phyloP scores from a whole-genome alignment of 2,888 invertebrate species.

The Rotaria macrura region DNA sequence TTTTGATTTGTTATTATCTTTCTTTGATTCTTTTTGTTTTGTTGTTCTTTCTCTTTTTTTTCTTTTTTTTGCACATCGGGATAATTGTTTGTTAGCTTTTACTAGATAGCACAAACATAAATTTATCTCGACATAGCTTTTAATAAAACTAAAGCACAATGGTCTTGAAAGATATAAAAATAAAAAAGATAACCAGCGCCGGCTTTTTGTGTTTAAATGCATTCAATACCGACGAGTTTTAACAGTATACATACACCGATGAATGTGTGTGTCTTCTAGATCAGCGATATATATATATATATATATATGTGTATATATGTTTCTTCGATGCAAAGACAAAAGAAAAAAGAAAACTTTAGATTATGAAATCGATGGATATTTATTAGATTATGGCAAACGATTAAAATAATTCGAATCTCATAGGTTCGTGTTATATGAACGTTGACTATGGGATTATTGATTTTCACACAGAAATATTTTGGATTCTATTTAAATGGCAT shows the following conservation, averaged over 20 bases:
- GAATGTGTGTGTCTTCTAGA: not conserved
- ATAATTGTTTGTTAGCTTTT: not conserved
- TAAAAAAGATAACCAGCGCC: not conserved
- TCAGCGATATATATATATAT: not conserved
- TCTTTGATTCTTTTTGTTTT: not conserved
- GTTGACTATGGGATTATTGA: no score
- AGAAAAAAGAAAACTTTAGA: not conserved
- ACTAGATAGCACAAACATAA: not conserved
- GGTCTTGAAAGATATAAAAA: not conserved
- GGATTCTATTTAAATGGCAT: no score
- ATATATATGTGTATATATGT: no score
- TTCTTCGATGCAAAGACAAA: no score
- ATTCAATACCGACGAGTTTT: conserved; percentile 11
- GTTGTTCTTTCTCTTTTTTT: not conserved
- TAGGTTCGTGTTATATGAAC: not conserved
- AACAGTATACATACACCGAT: conserved; percentile 3
- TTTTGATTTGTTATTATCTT: not conserved
- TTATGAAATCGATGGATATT: not conserved
- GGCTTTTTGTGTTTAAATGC: not conserved
- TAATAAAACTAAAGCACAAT: not conserved
- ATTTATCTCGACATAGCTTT: not conserved
- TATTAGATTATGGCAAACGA: not conserved
- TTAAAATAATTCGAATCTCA: not conserved
- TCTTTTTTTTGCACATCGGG: not conserved
- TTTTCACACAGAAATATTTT: no score